These are phyloP conservation scores for Daktulosphaira vitifoliae DNA, from an alignment of 1,140 invertebrate genomes.

Conservation along the genomic window DNA sequence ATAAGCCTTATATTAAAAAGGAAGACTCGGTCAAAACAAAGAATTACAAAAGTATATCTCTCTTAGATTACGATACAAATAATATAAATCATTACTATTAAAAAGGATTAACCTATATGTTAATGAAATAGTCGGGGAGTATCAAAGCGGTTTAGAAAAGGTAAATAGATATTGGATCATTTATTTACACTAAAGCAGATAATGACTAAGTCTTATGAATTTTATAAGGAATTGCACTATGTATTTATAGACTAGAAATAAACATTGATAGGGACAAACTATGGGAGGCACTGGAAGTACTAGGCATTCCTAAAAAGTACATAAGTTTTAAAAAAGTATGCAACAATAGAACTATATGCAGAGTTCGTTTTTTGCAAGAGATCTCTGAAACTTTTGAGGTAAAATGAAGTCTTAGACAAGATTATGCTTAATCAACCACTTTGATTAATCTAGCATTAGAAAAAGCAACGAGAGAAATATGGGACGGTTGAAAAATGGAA, in stretches of 20 bases:
- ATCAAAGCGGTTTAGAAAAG: slow-evolving; percentile 9
- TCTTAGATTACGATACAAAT: neutral
- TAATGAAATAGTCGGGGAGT: no score
- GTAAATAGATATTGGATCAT: neutral
- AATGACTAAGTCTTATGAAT: neutral
- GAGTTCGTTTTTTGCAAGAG: neutral
- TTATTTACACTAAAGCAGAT: no score
- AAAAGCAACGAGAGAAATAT: neutral
- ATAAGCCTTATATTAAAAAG: neutral
- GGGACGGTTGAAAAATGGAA: neutral
- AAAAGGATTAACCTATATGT: slow-evolving; percentile 10
- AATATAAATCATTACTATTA: slow-evolving; percentile 8
- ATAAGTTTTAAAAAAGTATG: slow-evolving; percentile 1
- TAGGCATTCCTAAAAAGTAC: slow-evolving; percentile 20
- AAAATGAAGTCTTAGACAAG: slow-evolving; percentile 1
- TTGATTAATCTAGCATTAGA: slow-evolving; percentile 7
- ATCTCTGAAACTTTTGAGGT: neutral
- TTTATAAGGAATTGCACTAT: neutral
- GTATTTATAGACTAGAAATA: slow-evolving; percentile 1
- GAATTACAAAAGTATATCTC: neutral
- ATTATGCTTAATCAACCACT: neutral
- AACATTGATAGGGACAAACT: neutral
- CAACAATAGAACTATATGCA: neutral
- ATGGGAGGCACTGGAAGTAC: no score
- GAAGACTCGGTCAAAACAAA: neutral